Base-by-base conservation (phyloP, 2,888 invertebrate genomes). In the Orchesellides sinensis region DNA sequence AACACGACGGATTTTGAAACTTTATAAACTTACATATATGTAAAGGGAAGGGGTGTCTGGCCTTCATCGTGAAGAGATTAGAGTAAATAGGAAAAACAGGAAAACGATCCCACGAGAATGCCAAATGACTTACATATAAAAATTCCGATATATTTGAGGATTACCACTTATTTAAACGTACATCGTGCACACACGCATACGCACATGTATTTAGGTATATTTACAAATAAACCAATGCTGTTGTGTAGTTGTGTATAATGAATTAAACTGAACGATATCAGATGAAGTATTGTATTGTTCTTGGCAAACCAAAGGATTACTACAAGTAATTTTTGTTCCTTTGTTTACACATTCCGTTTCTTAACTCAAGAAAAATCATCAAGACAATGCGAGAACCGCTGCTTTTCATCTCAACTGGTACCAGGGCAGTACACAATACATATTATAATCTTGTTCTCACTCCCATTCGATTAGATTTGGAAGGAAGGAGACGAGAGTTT, bases 11-110 rank as follows among this genome's bases (percentile, higher is more conserved):
- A 66, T 56, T 63, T 66, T 27, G 19, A 32, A 35, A 40, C 52
- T 21, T 17, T 45, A 32, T 5, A 32, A 32, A 5, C 40, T 14
- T 40, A 40, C n/a, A 40, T n/a, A n/a, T n/a, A n/a, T n/a, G n/a
- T 32, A 32, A 54, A 69, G 52, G 29, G 47, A 32, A 65, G 35
- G 74, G 63, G 56, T 75, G 56, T 66, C 75, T 75, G 75, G 75
- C 45, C 45, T 66, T 66, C 21, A 56, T 75, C 75, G 66, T 54
- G 52, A 63, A 65, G 10, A 52, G 52, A 52, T 74, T 63, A 25
- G 66, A 49, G 27, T 66, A 45, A 75, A 75, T 66, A 47, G 40
- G 74, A 54, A 35, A 21, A 65, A 52, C 74, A 54, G 14, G 52
- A 63, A 21, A 17, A 52, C 14, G 52, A n/a, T 52, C 52, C 2